Percentiles rank a stretch among this genome's conserved stretches.
Conservation (phyloP, 2,797 vertebrate species). For the Xenopus petersii region DNA sequence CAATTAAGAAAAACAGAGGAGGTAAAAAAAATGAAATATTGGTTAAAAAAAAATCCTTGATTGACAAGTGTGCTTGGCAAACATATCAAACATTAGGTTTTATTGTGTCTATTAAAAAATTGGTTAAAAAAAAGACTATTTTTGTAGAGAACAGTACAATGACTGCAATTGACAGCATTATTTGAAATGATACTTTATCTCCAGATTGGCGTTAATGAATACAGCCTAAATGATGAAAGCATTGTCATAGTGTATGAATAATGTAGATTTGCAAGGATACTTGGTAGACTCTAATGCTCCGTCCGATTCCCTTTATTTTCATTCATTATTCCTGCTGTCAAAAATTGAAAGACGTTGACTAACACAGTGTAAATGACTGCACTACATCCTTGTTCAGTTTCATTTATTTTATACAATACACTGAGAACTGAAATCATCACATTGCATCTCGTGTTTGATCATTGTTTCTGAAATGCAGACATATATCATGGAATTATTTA, state of each 20-base stretch:
- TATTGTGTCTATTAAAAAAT: no score
- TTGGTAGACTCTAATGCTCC: background rate
- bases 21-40: slow-evolving; percentile 19
- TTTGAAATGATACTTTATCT: background rate
- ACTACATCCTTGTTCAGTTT: background rate
- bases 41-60: background rate
- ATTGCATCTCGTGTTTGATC: slow-evolving; percentile 9
- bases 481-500: background rate
- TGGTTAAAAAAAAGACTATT: no score
- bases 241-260: slow-evolving; percentile 11
- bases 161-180: background rate
- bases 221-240: slow-evolving; percentile 9
- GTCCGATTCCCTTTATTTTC: slow-evolving; percentile 1
- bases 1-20: slow-evolving; percentile 45
- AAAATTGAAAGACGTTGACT: slow-evolving; percentile 11
- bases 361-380: background rate
- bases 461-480: slow-evolving; percentile 19
- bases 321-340: slow-evolving; percentile 20
- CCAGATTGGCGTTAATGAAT: slow-evolving; percentile 17
- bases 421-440: slow-evolving; percentile 9
- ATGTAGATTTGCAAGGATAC: slow-evolving; percentile 30
- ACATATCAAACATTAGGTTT: no score
- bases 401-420: slow-evolving; percentile 11
- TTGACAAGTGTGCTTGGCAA: no score
- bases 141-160: no score